Percentiles rank a stretch among this genome's conserved stretches.
Conservation (phyloP, 1,140 invertebrate species). For the Drosophila nasuta region DNA sequence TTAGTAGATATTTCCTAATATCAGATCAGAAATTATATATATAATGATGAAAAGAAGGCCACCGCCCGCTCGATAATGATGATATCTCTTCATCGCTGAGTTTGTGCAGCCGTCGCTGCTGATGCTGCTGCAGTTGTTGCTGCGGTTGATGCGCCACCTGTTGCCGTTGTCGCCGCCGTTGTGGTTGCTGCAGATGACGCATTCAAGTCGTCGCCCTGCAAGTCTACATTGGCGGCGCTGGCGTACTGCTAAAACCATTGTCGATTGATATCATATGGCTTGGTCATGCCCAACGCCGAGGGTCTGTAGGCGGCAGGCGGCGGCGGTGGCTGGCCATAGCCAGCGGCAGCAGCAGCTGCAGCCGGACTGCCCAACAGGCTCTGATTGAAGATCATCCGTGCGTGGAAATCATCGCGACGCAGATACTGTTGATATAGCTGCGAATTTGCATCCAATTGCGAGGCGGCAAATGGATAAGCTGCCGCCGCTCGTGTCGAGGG, state of each 20-base stretch:
- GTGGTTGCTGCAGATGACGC: slow-evolving; percentile 55
- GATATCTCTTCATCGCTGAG: slow-evolving; percentile 15
- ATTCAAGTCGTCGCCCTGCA: slow-evolving; percentile 75
- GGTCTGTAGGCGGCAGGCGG: slow-evolving; percentile 87
- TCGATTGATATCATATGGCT: slow-evolving; percentile 87
- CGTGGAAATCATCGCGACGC: slow-evolving; percentile 87
- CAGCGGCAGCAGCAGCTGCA: slow-evolving; percentile 79
- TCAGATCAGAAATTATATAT: slow-evolving; percentile 12
- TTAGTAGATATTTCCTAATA: slow-evolving; percentile 27
- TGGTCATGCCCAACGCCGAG: slow-evolving; percentile 87
- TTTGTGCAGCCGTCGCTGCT: slow-evolving; percentile 16
- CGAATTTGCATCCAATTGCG: slow-evolving; percentile 86
- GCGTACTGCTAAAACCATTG: slow-evolving; percentile 85
- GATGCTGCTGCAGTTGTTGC: slow-evolving; percentile 14
- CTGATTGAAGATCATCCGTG: slow-evolving; percentile 86
- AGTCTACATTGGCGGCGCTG: slow-evolving; percentile 77
- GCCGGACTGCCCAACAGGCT: slow-evolving; percentile 86
- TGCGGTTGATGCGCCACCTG: slow-evolving; percentile 12
- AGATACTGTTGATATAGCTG: slow-evolving; percentile 90
- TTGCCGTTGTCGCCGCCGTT: slow-evolving; percentile 21
- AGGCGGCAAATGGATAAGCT: slow-evolving; percentile 86
- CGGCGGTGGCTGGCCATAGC: slow-evolving; percentile 86
- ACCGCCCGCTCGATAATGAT: neutral
- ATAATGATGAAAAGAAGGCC: slow-evolving; percentile 2
- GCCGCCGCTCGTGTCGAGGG: slow-evolving; percentile 84